These are phyloP conservation scores for Automeris io DNA, from an alignment of 2,888 invertebrate genomes.

Conservation along the genomic window DNA sequence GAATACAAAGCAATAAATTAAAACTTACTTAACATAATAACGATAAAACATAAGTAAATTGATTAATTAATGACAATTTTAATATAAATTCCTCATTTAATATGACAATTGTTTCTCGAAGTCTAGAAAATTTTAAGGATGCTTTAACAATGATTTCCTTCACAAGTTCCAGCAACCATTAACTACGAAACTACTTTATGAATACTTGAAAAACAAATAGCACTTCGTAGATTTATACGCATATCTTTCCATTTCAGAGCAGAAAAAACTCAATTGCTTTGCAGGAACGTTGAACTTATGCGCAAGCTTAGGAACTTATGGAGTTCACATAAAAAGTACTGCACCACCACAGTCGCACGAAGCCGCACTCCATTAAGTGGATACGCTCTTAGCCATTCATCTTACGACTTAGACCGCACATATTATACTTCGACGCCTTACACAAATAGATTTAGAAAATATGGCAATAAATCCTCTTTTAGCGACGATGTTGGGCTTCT, in stretches of 20 bases:
- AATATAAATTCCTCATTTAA: too few relatives aligned
- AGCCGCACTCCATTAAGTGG: slow-evolving; percentile 63
- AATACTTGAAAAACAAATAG: neutral
- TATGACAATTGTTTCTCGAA: too few relatives aligned
- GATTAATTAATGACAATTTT: too few relatives aligned
- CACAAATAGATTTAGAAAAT: slow-evolving; percentile 54
- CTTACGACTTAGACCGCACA: slow-evolving; percentile 66
- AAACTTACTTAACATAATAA: too few relatives aligned
- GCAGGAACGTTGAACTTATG: slow-evolving; percentile 79
- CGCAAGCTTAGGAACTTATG: slow-evolving; percentile 78
- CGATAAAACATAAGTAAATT: too few relatives aligned
- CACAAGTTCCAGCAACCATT: neutral
- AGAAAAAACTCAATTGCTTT: slow-evolving; percentile 77
- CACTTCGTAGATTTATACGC: slow-evolving; percentile 3
- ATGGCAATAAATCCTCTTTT: slow-evolving; percentile 22
- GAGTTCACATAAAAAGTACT: slow-evolving; percentile 78
- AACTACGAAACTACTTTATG: neutral
- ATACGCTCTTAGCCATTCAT: slow-evolving; percentile 63
- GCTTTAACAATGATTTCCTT: too few relatives aligned
- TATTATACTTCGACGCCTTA: slow-evolving; percentile 60
- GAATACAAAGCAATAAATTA: too few relatives aligned
- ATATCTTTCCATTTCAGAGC: slow-evolving; percentile 72
- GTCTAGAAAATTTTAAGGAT: too few relatives aligned
- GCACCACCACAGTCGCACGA: slow-evolving; percentile 58
- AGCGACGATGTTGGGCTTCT: slow-evolving; percentile 47